Conservation (phyloP, 2,797 vertebrate species). For the Falco naumanni region DNA sequence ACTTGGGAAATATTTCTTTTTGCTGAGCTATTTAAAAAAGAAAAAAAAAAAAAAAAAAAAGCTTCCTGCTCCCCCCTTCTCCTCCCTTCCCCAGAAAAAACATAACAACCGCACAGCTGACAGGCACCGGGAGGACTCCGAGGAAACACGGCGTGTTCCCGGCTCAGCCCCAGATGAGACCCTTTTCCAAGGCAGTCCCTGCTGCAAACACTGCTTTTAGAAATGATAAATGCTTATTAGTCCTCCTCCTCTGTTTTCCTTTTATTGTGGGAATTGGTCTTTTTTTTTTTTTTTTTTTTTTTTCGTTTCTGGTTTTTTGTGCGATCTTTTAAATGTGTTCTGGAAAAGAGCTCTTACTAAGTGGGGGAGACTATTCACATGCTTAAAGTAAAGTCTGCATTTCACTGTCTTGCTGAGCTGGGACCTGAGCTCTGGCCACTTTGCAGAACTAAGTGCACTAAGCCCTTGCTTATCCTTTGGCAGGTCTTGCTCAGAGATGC, state of each 20-base stretch:
- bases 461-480: background rate
- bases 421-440: constrained; percentile 11
- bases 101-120: background rate
- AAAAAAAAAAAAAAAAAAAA: background rate
- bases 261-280: background rate
- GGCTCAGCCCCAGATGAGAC: background rate
- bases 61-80: background rate
- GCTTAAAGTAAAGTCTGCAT: background rate
- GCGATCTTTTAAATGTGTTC: background rate
- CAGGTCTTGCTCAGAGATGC: background rate
- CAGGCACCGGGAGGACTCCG: background rate
- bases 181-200: background rate
- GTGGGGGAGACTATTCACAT: background rate
- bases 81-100: background rate
- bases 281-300: background rate
- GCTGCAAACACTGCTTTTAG: background rate
- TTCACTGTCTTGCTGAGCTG: background rate
- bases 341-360: constrained; percentile 1
- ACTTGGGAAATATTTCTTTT: background rate
- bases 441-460: background rate
- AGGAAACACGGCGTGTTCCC: fast-evolving
- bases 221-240: background rate
- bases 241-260: background rate
- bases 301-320: background rate
- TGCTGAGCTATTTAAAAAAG: background rate